phyloP scores from a whole-genome alignment of 2,113 vertebrate genomes.

The Progne subis region DNA sequence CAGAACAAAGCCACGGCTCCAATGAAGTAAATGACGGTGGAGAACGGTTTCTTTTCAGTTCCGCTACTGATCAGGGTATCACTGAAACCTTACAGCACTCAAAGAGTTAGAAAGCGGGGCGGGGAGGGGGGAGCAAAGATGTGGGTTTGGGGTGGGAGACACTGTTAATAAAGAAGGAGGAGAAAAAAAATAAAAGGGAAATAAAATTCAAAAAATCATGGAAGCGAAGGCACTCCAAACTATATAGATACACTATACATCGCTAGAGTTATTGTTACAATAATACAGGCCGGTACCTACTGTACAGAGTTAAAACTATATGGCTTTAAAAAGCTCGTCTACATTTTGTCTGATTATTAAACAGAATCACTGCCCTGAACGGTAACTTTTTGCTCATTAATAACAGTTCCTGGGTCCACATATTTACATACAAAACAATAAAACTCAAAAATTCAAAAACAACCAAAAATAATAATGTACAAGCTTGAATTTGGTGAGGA shows the following conservation, averaged over 20 bases:
- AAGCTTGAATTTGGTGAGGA: slow-evolving; percentile 96
- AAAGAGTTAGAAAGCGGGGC: slow-evolving; percentile 26
- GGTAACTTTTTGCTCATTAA: slow-evolving; percentile 91
- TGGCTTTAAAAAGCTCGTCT: slow-evolving; percentile 98
- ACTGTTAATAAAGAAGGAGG: slow-evolving; percentile 30
- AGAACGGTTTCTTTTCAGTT: slow-evolving; percentile 48
- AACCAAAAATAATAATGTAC: slow-evolving; percentile 81
- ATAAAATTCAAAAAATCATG: slow-evolving; percentile 81
- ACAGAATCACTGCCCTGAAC: slow-evolving; percentile 92
- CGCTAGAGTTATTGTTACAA: slow-evolving; percentile 98
- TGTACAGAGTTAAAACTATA: slow-evolving; percentile 99
- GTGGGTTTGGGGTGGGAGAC: background rate
- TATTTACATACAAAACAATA: slow-evolving; percentile 90
- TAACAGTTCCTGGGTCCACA: slow-evolving; percentile 98
- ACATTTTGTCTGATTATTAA: slow-evolving; percentile 93
- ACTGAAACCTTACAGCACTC: slow-evolving; percentile 76
- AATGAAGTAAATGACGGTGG: background rate
- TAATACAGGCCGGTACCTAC: slow-evolving; percentile 97
- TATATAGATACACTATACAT: slow-evolving; percentile 99
- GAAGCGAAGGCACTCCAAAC: slow-evolving; percentile 99
- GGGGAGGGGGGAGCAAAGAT: slow-evolving; percentile 48
- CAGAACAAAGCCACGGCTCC: slow-evolving; percentile 52
- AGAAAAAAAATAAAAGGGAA: slow-evolving; percentile 15
- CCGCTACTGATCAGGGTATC: slow-evolving; percentile 47
- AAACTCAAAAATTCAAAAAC: slow-evolving; percentile 78